Evolutionary conservation across 2,888 invertebrate species (phyloP), one percentile per base, ranked within the genome.

Genomic region (Nymphalis urticae): DNA sequence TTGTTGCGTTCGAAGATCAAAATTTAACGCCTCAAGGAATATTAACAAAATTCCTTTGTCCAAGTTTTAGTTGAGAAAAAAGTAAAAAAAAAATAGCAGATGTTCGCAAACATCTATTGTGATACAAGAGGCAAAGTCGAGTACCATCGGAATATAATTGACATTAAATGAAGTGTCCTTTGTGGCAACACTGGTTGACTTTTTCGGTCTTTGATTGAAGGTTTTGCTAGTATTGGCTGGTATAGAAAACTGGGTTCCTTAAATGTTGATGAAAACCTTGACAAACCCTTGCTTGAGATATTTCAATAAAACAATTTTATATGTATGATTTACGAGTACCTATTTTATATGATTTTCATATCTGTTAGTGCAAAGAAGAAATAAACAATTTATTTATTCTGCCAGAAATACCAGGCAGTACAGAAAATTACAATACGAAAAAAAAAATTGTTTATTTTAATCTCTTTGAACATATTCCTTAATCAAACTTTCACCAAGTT

Each of bases 111-210:
- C 83, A 85, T 69, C 72, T 71, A 79, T 86, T 87, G 84, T 84
- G 69, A 80, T 76, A 32, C 48, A 16, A 64, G 56, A 54, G 54
- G 67, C 62, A 32, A 81, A 86, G 86, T 88, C 84, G 86, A 89
- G 87, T 78, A 79, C 78, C 76, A 71, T 80, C 73, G 77, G 79
- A 75, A 73, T 74, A 76, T 81, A 88, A 89, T 89, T 89, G 89
- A 82, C 84, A 84, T 89, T 85, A 81, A 88, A 89, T 89, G 87
- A 86, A 89, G 88, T 89, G 85, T 82, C 81, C 79, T 73, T 74
- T 69, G 69, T 70, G 68, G 68, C 64, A 67, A 71, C 67, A 71
- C 66, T 69, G 69, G 71, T 74, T 76, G 75, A 74, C 75, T 74
- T 73, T 58, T 58, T 72, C 70, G 62, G 53, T 62, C 19, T 21